Evolutionary conservation across 2,888 invertebrate genomes (phyloP).

Genomic region (Atherix ibis): DNA sequence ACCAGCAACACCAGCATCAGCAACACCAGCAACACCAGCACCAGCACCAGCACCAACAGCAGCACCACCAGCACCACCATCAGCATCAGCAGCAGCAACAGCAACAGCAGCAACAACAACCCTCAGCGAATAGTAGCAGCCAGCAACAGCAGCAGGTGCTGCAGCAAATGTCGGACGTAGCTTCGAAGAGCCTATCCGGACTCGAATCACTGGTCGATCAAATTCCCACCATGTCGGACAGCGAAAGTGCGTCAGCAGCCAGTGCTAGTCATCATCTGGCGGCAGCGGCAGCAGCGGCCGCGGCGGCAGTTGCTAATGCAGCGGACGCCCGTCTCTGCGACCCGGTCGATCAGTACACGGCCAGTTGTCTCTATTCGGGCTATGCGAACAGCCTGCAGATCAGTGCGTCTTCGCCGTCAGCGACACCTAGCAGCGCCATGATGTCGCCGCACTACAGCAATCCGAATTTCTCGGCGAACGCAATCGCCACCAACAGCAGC

Average conservation of each 20-base stretch:
- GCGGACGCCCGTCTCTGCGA: slow-evolving; percentile 4
- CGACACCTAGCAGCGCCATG: slow-evolving; percentile 12
- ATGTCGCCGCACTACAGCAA: neutral
- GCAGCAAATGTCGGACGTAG: slow-evolving; percentile 40
- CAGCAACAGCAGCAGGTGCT: slow-evolving; percentile 6
- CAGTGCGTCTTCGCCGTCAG: slow-evolving; percentile 13
- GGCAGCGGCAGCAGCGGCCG: neutral
- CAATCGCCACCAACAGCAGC: neutral
- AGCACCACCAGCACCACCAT: slow-evolving; percentile 13
- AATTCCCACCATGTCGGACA: slow-evolving; percentile 75
- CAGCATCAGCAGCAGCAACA: slow-evolving; percentile 15
- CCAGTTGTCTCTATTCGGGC: slow-evolving; percentile 8
- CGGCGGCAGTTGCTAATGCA: neutral
- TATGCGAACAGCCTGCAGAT: slow-evolving; percentile 8
- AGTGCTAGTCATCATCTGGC: slow-evolving; percentile 2
- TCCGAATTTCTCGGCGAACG: slow-evolving; percentile 2
- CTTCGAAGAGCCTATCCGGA: slow-evolving; percentile 74
- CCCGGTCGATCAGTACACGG: slow-evolving; percentile 11
- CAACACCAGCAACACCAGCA: slow-evolving; percentile 7
- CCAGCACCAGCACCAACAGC: slow-evolving; percentile 13
- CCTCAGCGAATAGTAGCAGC: slow-evolving; percentile 1
- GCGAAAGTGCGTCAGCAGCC: slow-evolving; percentile 28
- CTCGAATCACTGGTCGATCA: slow-evolving; percentile 81
- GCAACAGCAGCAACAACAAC: slow-evolving; percentile 14
- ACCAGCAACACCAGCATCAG: slow-evolving; percentile 5